Evolutionary conservation across 1,140 invertebrate genomes (phyloP).

Genomic region (Drosophila truncata): DNA sequence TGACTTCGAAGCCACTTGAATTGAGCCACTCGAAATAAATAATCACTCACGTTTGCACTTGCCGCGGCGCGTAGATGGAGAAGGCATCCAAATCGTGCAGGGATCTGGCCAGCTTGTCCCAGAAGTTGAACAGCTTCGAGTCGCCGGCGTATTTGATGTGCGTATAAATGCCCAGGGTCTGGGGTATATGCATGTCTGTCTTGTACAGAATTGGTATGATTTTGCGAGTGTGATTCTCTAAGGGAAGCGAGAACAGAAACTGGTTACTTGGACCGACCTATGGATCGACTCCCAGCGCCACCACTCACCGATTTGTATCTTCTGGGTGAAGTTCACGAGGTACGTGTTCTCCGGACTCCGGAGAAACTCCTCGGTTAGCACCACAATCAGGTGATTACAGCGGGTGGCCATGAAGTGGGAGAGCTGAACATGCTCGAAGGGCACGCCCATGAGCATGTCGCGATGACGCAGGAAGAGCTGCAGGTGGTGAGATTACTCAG

Average conservation of each 20-base stretch:
- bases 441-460: conserved; percentile 88
- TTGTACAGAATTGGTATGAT: conserved; percentile 89
- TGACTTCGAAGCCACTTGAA: conserved; percentile 10
- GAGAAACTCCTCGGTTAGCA: conserved; percentile 90
- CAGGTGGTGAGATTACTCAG: not conserved
- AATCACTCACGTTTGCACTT: conserved; percentile 48
- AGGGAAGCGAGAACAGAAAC: not conserved
- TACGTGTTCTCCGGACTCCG: conserved; percentile 90
- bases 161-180: conserved; percentile 87
- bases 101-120: conserved; percentile 87
- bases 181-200: conserved; percentile 87
- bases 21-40: not conserved
- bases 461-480: conserved; percentile 90
- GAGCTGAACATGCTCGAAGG: conserved; percentile 90
- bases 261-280: not conserved
- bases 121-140: conserved; percentile 88
- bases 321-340: conserved; percentile 90
- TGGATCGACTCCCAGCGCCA: not conserved
- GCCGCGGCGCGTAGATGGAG: conserved; percentile 44
- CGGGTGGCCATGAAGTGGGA: conserved; percentile 90
- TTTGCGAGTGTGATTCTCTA: conserved; percentile 86
- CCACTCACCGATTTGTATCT: conserved; percentile 87
- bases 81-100: conserved; percentile 74
- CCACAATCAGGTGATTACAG: conserved; percentile 90
- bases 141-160: conserved; percentile 87